Percentiles rank a stretch among this genome's conserved stretches.
phyloP scores from a whole-genome alignment of 2,888 invertebrate species.

The Nowickia ferox region DNA sequence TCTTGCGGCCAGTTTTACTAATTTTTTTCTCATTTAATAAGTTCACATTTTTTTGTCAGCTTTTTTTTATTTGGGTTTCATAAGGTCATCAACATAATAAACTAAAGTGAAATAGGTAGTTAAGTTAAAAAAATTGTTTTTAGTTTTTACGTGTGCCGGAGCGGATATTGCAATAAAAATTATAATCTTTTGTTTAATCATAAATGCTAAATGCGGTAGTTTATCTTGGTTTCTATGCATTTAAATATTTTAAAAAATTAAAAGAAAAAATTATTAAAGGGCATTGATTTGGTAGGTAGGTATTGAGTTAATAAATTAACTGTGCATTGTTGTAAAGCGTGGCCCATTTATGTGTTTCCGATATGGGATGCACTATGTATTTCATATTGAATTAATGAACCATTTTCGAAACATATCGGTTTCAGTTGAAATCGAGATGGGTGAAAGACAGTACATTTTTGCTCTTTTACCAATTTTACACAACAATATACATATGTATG shows the following conservation, averaged over 20 bases:
- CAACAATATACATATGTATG: not conserved
- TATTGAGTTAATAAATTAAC: no score
- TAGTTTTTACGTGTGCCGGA: constrained; percentile 22
- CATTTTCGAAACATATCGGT: no score
- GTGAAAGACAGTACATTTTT: no score
- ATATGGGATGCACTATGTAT: no score
- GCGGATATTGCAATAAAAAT: constrained; percentile 30
- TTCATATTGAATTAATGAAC: no score
- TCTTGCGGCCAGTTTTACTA: constrained; percentile 40
- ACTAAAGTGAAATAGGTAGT: constrained; percentile 22
- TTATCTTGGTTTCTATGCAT: not conserved
- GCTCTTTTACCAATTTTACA: no score
- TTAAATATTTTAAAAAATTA: not conserved
- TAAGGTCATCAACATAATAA: constrained; percentile 81
- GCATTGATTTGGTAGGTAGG: no score
- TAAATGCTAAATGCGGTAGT: constrained; percentile 24
- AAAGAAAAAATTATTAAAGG: no score
- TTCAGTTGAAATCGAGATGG: no score
- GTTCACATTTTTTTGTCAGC: constrained; percentile 43
- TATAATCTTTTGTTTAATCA: constrained; percentile 52
- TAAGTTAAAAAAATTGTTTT: constrained; percentile 24
- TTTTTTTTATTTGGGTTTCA: constrained; percentile 72
- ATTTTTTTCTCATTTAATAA: constrained; percentile 6
- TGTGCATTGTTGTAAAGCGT: no score
- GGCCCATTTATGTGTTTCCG: no score